Base-by-base conservation (phyloP, 53 echinoderm and acorn worm species). In the Zoroaster sp. region DNA sequence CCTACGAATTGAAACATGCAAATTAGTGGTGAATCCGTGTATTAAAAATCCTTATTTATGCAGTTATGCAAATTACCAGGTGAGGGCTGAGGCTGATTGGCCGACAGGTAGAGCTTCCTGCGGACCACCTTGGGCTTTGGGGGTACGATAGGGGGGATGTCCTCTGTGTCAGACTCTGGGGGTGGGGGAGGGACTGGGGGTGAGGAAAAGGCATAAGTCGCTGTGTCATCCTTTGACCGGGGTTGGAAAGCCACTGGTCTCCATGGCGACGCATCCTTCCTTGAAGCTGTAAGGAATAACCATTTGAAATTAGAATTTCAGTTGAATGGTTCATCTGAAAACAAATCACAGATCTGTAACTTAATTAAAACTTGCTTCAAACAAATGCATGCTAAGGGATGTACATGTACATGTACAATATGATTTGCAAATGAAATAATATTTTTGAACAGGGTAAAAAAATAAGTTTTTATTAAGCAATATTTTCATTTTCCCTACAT, bases 101-200 rank as follows among this genome's bases (percentile, higher is more conserved):
- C 92, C 12, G 92, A 86, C 67, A 93, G 85, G 74, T 86, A 90
- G 65, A 95, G 83, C 74, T 91, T 96, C 82, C 91, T 89, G 81
- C 89, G 90, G 89, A 90, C 92, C 88, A 78, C 87, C 67, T 90
- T 91, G 55, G 96, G 96, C 87, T 93, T 96, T 40, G 95, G 96
- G 89, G 96, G 96, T 23, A 96, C 80, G 30, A 66, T 79, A 40
- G 96, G 96, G 40, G 77, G 86, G 1, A 90, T 68, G 46, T 78
- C 92, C 91, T 95, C 92, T 1, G 92, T 90, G 45, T 96, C 96
- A 31, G 96, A 93, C 73, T 93, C 93, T 67, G 96, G 93, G 73
- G 96, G 93, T 47, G 93, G 93, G 90, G 90, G 96, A 54, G 96
- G 96, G 30, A 96, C 94, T 1, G 96, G 96, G 41, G 96, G 96